Base-by-base conservation (phyloP, 2,888 invertebrate genomes). In the Rambutsinella grinnellia region DNA sequence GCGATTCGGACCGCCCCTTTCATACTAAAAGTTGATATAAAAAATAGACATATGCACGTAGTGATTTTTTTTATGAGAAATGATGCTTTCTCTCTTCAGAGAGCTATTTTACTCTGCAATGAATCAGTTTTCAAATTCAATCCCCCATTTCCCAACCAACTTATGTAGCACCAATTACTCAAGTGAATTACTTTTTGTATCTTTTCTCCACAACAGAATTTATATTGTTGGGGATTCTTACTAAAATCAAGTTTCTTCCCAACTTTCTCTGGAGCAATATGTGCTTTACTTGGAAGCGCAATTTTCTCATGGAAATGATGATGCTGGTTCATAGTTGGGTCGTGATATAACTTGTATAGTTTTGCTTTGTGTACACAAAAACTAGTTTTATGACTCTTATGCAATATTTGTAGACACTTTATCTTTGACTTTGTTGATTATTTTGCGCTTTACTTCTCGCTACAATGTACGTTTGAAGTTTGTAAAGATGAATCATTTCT, bases 91-190 rank as follows among this genome's bases (percentile, higher is more conserved):
- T 53, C 58, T 51, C 66, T 67, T 66, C 8, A 28, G 74, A 67
- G 67, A 67, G 56, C 74, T 53, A 67, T 67, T 56, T 61, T 26
- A 54, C 67, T 67, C 60, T 60, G 74, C 67, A 53, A 74, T 74
- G 74, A 67, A 74, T 74, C 74, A 74, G 67, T 74, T 74, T 74
- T 74, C 58, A 74, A 67, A 62, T 67, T 66, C 74, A 74, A 74
- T 74, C 74, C 57, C 61, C 46, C 56, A 60, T 74, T 66, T 58
- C 72, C 60, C 65, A 28, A 36, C 15, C 24, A 23, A 23, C 5
- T 51, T 72, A 36, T 49, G 36, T 23, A 23, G 44, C 47, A 47
- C 71, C 71, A 65, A 72, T 65, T 65, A 72, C 58, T 15, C 21
- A 49, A n/a, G n/a, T n/a, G n/a, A n/a, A n/a, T n/a, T n/a, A n/a